phyloP scores from a whole-genome alignment of 2,113 vertebrate genomes.

The Proterorhinus semilunaris region DNA sequence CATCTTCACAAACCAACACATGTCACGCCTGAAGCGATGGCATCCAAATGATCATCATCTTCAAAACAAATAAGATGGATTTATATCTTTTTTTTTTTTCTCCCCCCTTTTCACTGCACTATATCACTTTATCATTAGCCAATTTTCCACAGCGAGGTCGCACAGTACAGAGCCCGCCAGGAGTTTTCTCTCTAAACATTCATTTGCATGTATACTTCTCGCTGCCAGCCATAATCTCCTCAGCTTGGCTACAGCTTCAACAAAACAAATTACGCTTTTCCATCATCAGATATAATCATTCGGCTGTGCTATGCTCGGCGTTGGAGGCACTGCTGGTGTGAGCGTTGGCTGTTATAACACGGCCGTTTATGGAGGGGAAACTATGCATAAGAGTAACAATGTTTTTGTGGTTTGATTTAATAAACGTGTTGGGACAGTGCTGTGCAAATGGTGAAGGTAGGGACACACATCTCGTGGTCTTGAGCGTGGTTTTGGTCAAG shows the following conservation, averaged over 20 bases:
- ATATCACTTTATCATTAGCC: slow-evolving; percentile 41
- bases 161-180: slow-evolving; percentile 16
- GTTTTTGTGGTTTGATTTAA: not conserved
- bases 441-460: not conserved
- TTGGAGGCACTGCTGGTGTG: slow-evolving; percentile 18
- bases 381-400: not conserved
- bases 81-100: slow-evolving; percentile 4
- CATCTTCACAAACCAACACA: slow-evolving; percentile 39
- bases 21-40: slow-evolving; percentile 27
- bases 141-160: slow-evolving; percentile 31
- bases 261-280: slow-evolving; percentile 35
- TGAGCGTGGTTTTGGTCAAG: no score
- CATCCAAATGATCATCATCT: slow-evolving; percentile 33
- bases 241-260: slow-evolving; percentile 17
- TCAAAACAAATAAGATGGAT: slow-evolving; percentile 48
- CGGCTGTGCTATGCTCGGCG: slow-evolving; percentile 10
- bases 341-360: slow-evolving; percentile 59
- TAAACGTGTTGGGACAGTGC: not conserved
- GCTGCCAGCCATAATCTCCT: slow-evolving; percentile 44
- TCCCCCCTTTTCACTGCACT: not conserved
- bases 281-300: slow-evolving; percentile 32
- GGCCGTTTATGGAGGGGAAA: slow-evolving; percentile 13
- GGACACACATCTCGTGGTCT: not conserved
- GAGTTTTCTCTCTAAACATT: slow-evolving; percentile 23
- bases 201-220: slow-evolving; percentile 24